Conservation (phyloP, 2,888 invertebrate species). For the Pseudococcus longispinus region DNA sequence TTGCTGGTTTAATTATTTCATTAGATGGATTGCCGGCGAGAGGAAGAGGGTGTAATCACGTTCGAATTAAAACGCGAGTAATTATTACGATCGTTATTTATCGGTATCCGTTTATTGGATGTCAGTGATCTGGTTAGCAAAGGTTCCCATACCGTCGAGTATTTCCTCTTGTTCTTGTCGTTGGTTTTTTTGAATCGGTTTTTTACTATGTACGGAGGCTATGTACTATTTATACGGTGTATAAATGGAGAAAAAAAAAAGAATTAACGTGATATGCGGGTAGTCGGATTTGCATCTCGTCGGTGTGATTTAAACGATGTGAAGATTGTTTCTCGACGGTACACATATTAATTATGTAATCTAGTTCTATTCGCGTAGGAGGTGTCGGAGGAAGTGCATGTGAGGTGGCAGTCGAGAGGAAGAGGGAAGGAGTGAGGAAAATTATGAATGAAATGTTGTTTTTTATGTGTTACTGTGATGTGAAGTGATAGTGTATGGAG, state of each 20-base stretch:
- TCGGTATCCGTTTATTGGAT: constrained; percentile 39
- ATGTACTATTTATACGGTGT: background rate
- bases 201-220: background rate
- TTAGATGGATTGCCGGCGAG: background rate
- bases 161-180: background rate
- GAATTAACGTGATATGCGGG: constrained; percentile 3
- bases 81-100: constrained; percentile 43
- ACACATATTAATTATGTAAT: constrained; percentile 19
- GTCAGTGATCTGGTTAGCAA: constrained; percentile 15
- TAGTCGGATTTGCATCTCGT: background rate
- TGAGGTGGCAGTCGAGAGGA: background rate
- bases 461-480: background rate
- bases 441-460: background rate
- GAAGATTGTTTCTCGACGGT: background rate
- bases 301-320: constrained; percentile 28
- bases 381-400: background rate
- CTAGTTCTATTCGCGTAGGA: background rate
- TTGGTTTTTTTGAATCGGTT: background rate
- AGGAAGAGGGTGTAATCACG: background rate
- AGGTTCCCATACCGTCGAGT: background rate
- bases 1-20: constrained; percentile 38
- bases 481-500: background rate
- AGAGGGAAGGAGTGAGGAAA: background rate
- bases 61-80: constrained; percentile 12
- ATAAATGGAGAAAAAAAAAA: background rate